Evolutionary conservation across 2,797 vertebrate genomes (phyloP), one percentile per base, ranked within the genome.

Genomic region (Neoniphon sammara): DNA sequence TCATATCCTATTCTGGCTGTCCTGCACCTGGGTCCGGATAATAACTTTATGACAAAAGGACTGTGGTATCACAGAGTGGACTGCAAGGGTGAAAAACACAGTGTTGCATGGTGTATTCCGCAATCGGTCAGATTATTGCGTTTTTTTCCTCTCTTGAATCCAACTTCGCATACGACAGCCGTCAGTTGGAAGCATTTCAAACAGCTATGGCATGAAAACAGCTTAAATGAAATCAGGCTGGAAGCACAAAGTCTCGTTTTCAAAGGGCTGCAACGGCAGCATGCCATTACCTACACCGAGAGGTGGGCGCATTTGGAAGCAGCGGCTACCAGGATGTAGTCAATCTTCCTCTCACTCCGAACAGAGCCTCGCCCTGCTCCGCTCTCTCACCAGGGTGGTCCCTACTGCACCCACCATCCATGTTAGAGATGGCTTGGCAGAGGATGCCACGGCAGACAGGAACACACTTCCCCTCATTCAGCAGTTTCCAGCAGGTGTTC

Each of bases 401-500:
- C 75, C 50, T 64, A n/a, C 73, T 25, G 18, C 11, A 46, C 60
- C 1, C 15, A 66, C 78, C 63, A 62, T 83, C 85, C 75, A 80
- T 9, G 57, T 42, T 80, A 27, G 12, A 68, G 71, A 78, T 30
- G 34, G 65, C 66, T 89, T 89, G 88, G 90, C 89, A 71, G 71
- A 73, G 70, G 70, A 78, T 49, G 23, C 44, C 0, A 3, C 54
- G 54, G 52, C 44, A 59, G 84, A 85, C 81, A 87, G 88, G 83
- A 91, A 89, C 75, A 64, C 17, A 12, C 70, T 87, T 88, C 81
- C 75, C 58, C 68, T 90, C 74, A 63, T 78, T 93, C 91, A 90
- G 90, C 89, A 89, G 71, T 89, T 93, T 90, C 85, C 82, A 89
- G 87, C 87, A 91, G 89, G 91, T 93, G 88, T 78, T 71, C 52